phyloP scores from a whole-genome alignment of 2,113 vertebrate species.

The Apteryx mantelli region DNA sequence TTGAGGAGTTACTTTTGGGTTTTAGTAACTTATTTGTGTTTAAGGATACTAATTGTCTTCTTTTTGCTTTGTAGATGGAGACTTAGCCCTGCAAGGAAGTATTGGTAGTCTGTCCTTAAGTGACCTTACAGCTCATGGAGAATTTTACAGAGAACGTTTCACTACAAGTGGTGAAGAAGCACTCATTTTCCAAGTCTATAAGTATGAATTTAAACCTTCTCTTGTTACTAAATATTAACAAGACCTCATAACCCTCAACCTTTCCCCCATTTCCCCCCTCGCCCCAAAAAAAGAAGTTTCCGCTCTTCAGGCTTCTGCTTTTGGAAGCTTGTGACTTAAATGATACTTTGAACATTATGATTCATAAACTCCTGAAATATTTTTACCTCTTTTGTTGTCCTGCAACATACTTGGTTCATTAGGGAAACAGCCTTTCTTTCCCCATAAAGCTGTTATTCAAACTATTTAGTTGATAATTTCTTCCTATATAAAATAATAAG shows the following conservation, averaged over 20 bases:
- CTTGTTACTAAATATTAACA: neutral
- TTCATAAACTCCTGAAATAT: neutral
- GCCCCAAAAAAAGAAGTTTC: neutral
- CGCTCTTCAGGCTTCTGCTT: neutral
- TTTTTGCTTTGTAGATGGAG: slow-evolving; percentile 82
- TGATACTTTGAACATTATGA: neutral
- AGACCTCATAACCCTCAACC: neutral
- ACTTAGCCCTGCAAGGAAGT: slow-evolving; percentile 90
- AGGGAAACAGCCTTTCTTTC: neutral
- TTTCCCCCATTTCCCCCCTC: neutral
- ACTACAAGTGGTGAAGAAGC: slow-evolving; percentile 94
- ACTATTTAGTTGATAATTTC: neutral
- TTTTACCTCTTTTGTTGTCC: neutral
- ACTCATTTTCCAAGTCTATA: slow-evolving; percentile 90
- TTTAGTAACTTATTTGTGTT: neutral
- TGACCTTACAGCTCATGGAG: slow-evolving; percentile 93
- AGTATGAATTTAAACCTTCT: slow-evolving; percentile 75
- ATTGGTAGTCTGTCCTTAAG: slow-evolving; percentile 95
- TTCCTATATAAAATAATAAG: neutral
- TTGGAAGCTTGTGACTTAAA: neutral
- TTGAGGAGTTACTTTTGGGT: too few relatives aligned
- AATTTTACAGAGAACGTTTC: slow-evolving; percentile 94
- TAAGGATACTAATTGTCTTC: neutral
- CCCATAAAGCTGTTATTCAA: neutral
- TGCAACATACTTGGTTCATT: neutral